Percentiles rank a stretch among this genome's conserved stretches.
These are phyloP conservation scores for Leptopilina myrica DNA, from an alignment of 2,888 invertebrate genomes.

Conservation along the genomic window DNA sequence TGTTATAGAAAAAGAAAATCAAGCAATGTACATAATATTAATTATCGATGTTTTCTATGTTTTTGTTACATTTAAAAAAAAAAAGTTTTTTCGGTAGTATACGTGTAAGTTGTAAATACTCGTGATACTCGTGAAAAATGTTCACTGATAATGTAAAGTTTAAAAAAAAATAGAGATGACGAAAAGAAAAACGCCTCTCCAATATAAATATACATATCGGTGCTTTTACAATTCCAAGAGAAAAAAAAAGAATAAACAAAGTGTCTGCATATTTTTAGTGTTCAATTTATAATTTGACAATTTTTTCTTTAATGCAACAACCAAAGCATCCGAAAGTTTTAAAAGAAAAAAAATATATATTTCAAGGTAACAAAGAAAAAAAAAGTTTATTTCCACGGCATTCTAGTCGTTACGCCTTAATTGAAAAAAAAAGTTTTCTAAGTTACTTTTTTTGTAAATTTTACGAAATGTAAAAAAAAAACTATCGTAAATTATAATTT, in stretches of 20 bases:
- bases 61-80: constrained; percentile 52
- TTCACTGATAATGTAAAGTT: constrained; percentile 38
- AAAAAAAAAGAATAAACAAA: constrained; percentile 6
- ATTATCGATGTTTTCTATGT: constrained; percentile 51
- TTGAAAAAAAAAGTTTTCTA: background rate
- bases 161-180: too few species aligned
- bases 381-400: constrained; percentile 1
- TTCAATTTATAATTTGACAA: constrained; percentile 29
- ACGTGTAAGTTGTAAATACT: constrained; percentile 34
- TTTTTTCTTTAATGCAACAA: constrained; percentile 17
- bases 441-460: background rate
- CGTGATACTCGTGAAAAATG: constrained; percentile 34
- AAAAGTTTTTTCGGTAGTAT: constrained; percentile 37
- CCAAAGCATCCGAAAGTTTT: constrained; percentile 26
- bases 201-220: constrained; percentile 47
- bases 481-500: too few species aligned
- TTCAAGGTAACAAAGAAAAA: background rate
- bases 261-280: constrained; percentile 22
- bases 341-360: background rate
- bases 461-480: too few species aligned
- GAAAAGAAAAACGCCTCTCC: constrained; percentile 8
- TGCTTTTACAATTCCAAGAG: constrained; percentile 45
- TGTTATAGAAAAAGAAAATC: background rate
- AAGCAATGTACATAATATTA: constrained; percentile 51
- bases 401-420: constrained; percentile 30